Percentiles rank a stretch among this genome's conserved stretches.
Conservation (phyloP, 1,140 invertebrate genomes). For the Drosophila funebris region DNA sequence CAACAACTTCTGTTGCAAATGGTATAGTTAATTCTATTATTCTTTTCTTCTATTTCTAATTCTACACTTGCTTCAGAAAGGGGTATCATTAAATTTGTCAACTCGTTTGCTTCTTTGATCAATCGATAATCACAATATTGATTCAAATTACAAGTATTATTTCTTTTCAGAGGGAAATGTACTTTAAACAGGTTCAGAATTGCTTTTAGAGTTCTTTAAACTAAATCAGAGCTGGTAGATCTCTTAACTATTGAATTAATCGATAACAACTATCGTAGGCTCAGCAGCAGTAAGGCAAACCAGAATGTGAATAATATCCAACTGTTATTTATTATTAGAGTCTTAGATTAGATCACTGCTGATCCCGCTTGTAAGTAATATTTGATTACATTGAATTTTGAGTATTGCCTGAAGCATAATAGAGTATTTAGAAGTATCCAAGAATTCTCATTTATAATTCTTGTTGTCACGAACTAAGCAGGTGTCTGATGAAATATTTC, state of each 20-base stretch:
- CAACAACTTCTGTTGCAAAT: conserved; percentile 53
- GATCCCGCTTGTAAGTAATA: not conserved
- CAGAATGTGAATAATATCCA: not conserved
- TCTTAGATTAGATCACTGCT: not conserved
- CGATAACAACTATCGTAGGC: not conserved
- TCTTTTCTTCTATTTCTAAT: conserved; percentile 19
- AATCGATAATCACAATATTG: too few relatives aligned
- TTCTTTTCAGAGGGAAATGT: too few relatives aligned
- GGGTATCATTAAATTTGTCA: conserved; percentile 7
- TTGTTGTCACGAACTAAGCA: not conserved
- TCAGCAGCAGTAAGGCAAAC: not conserved
- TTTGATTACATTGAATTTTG: not conserved
- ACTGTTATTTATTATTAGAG: not conserved
- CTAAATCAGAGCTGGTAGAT: too few relatives aligned
- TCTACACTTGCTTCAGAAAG: conserved; percentile 33
- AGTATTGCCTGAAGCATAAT: not conserved
- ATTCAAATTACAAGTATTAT: too few relatives aligned
- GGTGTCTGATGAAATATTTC: not conserved
- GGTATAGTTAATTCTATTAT: conserved; percentile 61
- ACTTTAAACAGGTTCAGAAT: too few relatives aligned
- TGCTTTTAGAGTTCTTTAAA: too few relatives aligned
- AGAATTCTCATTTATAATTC: not conserved
- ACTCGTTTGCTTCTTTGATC: not conserved
- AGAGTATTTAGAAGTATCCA: not conserved
- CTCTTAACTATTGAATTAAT: too few relatives aligned